Evolutionary conservation across 2,797 vertebrate genomes (phyloP).

Genomic region (Paedocypris micromegethes): DNA sequence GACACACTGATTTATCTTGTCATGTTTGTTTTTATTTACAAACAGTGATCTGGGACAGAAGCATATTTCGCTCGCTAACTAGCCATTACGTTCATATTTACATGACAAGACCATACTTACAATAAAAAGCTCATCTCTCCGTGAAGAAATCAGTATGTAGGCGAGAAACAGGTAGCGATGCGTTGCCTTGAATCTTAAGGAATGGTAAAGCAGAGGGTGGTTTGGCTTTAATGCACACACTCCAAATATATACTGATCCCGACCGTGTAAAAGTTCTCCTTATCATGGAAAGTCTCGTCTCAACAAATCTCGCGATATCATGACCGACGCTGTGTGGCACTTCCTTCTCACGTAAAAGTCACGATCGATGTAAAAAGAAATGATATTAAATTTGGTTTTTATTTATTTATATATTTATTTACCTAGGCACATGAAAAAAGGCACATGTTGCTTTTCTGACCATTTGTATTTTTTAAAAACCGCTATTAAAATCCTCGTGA

Average conservation of each 20-base stretch:
- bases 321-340: neutral
- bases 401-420: no score
- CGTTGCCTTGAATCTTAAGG: neutral
- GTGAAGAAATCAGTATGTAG: conserved; percentile 2
- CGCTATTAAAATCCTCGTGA: no score
- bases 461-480: no score
- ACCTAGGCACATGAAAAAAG: no score
- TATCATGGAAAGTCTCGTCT: conserved; percentile 39
- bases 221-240: neutral
- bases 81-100: conserved; percentile 21
- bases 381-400: no score
- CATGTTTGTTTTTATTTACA: neutral
- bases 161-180: neutral
- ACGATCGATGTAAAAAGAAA: no score
- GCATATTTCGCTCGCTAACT: conserved; percentile 27
- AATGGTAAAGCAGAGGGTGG: neutral
- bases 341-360: conserved; percentile 12
- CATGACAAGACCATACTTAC: conserved; percentile 59
- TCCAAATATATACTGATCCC: conserved; percentile 13
- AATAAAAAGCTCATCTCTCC: conserved; percentile 76
- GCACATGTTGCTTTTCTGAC: no score
- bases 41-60: conserved; percentile 10
- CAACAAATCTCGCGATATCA: conserved; percentile 40
- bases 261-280: conserved; percentile 40
- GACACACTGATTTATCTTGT: no score